Conservation (phyloP, 1,140 invertebrate species). For the Eueides isabella region DNA sequence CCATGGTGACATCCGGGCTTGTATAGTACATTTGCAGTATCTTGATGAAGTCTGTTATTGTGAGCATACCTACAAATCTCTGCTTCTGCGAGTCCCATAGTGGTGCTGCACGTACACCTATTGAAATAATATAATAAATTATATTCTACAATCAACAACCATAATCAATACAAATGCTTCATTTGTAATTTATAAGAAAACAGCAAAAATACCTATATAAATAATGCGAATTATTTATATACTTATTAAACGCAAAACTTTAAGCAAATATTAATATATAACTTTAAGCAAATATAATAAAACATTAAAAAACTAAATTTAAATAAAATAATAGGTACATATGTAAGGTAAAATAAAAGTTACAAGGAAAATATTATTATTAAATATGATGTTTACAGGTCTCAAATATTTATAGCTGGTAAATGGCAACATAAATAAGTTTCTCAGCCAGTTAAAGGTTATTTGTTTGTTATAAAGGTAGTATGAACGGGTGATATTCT, state of each 20-base stretch:
- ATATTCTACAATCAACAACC: neutral
- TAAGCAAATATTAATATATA: no score
- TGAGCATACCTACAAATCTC: conserved; percentile 98
- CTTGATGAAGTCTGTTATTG: conserved; percentile 99
- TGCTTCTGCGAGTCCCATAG: conserved; percentile 97
- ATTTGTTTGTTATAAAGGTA: neutral
- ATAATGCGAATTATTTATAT: no score
- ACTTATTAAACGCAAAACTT: no score
- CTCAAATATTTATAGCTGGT: neutral
- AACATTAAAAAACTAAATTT: no score
- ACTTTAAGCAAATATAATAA: no score
- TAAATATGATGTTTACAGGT: neutral
- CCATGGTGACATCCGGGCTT: conserved; percentile 94
- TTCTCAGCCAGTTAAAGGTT: neutral
- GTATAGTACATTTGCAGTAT: conserved; percentile 99
- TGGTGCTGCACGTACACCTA: conserved; percentile 97
- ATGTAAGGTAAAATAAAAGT: neutral
- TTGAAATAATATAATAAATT: conserved; percentile 17
- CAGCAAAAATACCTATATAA: no score
- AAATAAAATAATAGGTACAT: no score
- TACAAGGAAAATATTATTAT: neutral
- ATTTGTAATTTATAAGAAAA: no score
- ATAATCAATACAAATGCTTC: neutral
- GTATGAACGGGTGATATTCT: neutral
- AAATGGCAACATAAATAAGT: conserved; percentile 8